Percentiles rank a stretch among this genome's conserved stretches.
phyloP scores from a whole-genome alignment of 2,888 invertebrate species.

The Balanococcus diminutus region DNA sequence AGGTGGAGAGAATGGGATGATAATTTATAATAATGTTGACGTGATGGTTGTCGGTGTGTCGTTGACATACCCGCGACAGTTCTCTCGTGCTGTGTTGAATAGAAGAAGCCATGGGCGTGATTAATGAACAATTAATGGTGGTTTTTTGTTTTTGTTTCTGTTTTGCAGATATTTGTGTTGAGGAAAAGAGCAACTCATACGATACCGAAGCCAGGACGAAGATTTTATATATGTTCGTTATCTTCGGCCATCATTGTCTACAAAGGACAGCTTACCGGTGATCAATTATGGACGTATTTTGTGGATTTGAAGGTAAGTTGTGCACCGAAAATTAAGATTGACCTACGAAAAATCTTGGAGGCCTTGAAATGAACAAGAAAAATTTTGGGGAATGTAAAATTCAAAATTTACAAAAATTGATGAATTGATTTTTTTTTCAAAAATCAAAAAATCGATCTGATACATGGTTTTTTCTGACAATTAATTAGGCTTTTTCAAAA shows the following conservation, averaged over 20 bases:
- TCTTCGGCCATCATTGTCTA: conserved; percentile 90
- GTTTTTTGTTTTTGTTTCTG: background rate
- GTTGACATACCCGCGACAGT: background rate
- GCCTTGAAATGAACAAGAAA: too few species aligned
- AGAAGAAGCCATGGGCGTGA: too few species aligned
- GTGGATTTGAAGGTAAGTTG: conserved; percentile 66
- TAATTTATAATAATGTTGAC: background rate
- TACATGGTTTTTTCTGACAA: too few species aligned
- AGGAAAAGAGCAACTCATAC: conserved; percentile 92
- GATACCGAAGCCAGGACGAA: conserved; percentile 80
- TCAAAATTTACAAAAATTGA: too few species aligned
- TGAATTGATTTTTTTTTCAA: too few species aligned
- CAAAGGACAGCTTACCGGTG: conserved; percentile 95
- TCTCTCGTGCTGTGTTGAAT: too few species aligned
- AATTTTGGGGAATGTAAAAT: too few species aligned
- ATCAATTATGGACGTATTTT: conserved; percentile 86
- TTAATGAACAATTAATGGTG: background rate
- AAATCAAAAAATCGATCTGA: too few species aligned
- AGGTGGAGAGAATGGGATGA: background rate
- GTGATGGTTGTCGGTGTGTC: background rate
- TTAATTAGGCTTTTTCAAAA: too few species aligned
- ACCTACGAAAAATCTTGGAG: too few species aligned
- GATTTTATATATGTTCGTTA: conserved; percentile 96
- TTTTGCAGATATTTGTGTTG: conserved; percentile 82
- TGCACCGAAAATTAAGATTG: too few species aligned